These are phyloP conservation scores for Petroica traversi DNA, from an alignment of 2,113 vertebrate genomes.

Conservation along the genomic window DNA sequence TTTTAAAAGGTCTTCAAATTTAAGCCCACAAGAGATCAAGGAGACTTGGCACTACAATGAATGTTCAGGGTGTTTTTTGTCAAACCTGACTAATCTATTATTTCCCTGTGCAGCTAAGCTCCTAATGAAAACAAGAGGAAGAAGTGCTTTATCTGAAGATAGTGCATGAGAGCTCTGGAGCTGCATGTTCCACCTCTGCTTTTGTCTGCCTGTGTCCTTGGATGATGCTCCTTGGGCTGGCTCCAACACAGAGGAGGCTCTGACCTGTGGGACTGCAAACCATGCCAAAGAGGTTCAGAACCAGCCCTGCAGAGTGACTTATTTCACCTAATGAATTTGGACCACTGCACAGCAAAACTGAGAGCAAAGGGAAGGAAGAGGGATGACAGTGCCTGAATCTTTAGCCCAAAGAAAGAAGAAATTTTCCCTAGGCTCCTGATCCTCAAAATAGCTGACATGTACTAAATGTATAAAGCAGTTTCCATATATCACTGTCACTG, in stretches of 20 bases:
- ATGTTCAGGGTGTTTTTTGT: conserved; percentile 23
- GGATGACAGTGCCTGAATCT: not conserved
- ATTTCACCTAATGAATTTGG: not conserved
- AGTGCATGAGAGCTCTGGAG: not conserved
- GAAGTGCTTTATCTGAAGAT: not conserved
- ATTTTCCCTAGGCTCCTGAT: not conserved
- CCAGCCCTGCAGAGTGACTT: not conserved
- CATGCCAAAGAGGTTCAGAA: not conserved
- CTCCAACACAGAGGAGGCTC: not conserved
- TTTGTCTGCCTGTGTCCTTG: not conserved
- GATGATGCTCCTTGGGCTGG: not conserved
- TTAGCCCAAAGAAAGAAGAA: not conserved
- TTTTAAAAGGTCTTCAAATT: conserved; percentile 55
- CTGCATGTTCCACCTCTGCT: not conserved
- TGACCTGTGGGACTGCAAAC: not conserved
- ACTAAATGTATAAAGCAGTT: not conserved
- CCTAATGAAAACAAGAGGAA: not conserved
- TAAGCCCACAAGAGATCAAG: conserved; percentile 63
- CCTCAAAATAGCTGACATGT: not conserved
- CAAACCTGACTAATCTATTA: conserved; percentile 64
- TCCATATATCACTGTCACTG: not conserved
- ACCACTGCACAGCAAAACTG: not conserved
- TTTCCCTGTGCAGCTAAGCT: conserved; percentile 46
- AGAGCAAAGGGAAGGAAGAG: not conserved
- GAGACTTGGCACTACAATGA: conserved; percentile 49